Evolutionary conservation across 2,888 invertebrate genomes (phyloP).

Genomic region (Leptogaster cylindrica): DNA sequence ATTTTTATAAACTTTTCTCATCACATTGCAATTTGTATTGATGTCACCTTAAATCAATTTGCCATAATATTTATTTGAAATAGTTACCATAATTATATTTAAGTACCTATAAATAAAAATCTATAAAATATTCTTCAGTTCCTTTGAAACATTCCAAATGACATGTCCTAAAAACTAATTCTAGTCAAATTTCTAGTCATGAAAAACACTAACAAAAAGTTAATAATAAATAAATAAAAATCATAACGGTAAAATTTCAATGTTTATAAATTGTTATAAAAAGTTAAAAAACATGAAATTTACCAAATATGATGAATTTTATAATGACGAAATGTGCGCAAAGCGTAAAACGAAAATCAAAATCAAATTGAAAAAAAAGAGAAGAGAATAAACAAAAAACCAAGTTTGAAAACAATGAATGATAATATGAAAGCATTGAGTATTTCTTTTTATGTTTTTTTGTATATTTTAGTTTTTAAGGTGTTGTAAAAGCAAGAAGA

Average conservation of each 20-base stretch:
- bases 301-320: too few species aligned
- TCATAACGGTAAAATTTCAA: constrained; percentile 5
- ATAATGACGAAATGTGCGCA: constrained; percentile 10
- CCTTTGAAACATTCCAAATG: constrained; percentile 1
- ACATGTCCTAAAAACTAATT: constrained; percentile 14
- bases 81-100: too few species aligned
- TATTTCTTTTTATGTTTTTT: constrained; percentile 41
- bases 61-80: too few species aligned
- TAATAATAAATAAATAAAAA: background rate
- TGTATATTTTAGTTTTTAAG: constrained; percentile 44
- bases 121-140: background rate
- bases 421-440: constrained; percentile 17
- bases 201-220: background rate
- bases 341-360: constrained; percentile 30
- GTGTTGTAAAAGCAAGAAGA: constrained; percentile 25
- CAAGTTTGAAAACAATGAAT: constrained; percentile 7
- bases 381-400: background rate
- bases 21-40: too few species aligned
- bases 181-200: constrained; percentile 41
- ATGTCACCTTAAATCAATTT: too few species aligned
- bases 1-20: too few species aligned
- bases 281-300: too few species aligned
- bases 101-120: too few species aligned
- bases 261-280: constrained; percentile 25
- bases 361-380: constrained; percentile 1